phyloP scores from a whole-genome alignment of 2,888 invertebrate species.

The Alcis repandata region DNA sequence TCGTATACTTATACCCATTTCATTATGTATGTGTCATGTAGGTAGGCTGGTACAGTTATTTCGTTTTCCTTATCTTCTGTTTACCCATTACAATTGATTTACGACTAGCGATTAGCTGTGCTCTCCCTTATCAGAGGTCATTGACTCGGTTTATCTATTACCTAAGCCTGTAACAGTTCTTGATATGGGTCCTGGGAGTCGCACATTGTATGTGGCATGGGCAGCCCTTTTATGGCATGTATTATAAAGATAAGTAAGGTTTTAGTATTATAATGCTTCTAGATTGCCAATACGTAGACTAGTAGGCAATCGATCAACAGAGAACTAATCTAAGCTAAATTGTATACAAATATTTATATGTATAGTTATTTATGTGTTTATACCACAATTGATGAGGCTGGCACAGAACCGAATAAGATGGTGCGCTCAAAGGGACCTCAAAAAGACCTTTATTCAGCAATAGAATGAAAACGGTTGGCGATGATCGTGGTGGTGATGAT shows the following conservation, averaged over 20 bases:
- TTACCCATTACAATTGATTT: constrained; percentile 15
- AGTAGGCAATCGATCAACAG: too few relatives aligned
- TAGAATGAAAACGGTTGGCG: too few relatives aligned
- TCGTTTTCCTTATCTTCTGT: constrained; percentile 6
- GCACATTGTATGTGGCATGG: neutral
- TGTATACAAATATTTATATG: too few relatives aligned
- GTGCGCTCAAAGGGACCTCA: too few relatives aligned
- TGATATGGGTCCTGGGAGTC: neutral
- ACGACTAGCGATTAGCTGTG: constrained; percentile 7
- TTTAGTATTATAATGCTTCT: too few relatives aligned
- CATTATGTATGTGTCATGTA: neutral
- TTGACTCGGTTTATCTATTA: constrained; percentile 12
- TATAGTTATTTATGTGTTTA: too few relatives aligned
- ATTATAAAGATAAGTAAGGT: neutral
- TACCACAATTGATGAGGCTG: too few relatives aligned
- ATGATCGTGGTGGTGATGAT: too few relatives aligned
- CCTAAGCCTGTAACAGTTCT: neutral
- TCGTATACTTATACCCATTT: neutral
- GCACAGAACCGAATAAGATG: too few relatives aligned
- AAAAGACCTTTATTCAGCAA: too few relatives aligned
- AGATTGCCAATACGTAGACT: too few relatives aligned
- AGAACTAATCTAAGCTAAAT: neutral
- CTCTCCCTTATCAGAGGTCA: constrained; percentile 15
- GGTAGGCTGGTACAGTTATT: neutral
- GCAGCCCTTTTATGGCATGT: neutral